A percentile compares a stretch with the other conserved stretches of the same genome.
Conservation (phyloP, 2,797 vertebrate genomes). For the Cryptoprocta ferox region DNA sequence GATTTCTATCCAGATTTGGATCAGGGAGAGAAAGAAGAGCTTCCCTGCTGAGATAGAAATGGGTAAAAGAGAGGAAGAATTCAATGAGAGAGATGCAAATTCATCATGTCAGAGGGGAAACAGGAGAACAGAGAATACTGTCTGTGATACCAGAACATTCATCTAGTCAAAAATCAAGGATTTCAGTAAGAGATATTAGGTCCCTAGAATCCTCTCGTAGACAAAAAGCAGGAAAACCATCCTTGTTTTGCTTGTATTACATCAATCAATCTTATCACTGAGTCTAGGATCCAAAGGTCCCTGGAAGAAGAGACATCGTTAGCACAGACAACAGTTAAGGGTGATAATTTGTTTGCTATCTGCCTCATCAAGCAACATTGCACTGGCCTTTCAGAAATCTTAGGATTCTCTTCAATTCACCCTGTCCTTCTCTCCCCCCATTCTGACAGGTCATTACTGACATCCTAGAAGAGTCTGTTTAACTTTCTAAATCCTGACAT, state of each 20-base stretch:
- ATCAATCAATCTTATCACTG: not conserved
- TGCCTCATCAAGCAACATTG: not conserved
- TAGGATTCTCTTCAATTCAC: not conserved
- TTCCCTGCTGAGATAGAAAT: not conserved
- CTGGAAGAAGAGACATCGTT: not conserved
- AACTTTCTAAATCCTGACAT: not conserved
- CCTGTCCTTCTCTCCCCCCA: rapidly evolving
- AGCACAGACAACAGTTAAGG: not conserved
- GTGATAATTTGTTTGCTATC: not conserved
- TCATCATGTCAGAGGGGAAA: not conserved
- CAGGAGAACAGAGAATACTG: not conserved
- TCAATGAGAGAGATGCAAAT: not conserved
- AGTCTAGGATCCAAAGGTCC: not conserved
- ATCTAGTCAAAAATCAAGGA: not conserved
- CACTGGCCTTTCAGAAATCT: not conserved
- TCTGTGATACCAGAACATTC: not conserved
- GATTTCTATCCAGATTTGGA: not conserved
- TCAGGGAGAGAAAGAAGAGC: not conserved
- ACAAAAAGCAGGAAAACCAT: not conserved
- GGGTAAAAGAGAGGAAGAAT: not conserved
- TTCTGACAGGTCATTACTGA: not conserved
- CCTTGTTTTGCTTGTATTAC: not conserved
- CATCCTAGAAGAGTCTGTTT: not conserved
- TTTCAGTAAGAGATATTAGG: not conserved
- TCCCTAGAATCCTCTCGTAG: not conserved